Conservation (phyloP, 2,113 vertebrate species). For the Alces alces region DNA sequence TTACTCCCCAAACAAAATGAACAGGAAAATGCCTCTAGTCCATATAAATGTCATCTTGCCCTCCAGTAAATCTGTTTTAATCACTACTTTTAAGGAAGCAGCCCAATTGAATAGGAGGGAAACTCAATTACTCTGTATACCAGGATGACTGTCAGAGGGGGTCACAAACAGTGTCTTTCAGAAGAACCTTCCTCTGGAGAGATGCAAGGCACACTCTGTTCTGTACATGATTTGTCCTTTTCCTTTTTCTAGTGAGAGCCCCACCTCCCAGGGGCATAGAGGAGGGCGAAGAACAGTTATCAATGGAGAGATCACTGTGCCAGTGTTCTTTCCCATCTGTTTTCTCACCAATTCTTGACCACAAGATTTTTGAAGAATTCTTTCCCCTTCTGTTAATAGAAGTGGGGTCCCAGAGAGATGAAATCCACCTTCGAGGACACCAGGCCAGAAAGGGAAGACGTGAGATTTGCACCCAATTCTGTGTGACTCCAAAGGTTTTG, state of each 20-base stretch:
- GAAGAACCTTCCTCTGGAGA: neutral
- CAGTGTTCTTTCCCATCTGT: rapidly evolving
- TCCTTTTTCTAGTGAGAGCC: neutral
- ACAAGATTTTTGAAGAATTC: neutral
- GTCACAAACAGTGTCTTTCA: constrained; percentile 50
- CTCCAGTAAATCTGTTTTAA: constrained; percentile 76
- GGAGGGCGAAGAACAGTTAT: neutral
- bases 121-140: constrained; percentile 66
- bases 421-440: neutral
- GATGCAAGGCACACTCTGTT: neutral
- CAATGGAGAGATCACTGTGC: rapidly evolving
- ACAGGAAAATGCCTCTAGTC: constrained; percentile 63
- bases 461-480: neutral
- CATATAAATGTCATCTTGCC: constrained; percentile 68
- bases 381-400: neutral
- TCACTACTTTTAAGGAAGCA: constrained; percentile 61
- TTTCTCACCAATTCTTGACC: neutral
- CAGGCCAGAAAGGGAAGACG: neutral
- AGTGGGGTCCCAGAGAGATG: neutral
- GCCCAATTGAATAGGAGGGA: constrained; percentile 53
- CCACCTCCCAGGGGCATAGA: neutral
- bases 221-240: neutral
- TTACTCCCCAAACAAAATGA: constrained; percentile 67
- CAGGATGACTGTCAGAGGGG: constrained; percentile 52
- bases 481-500: neutral